Base-by-base conservation (phyloP, 2,888 invertebrate species). In the Synanthedon tipuliformis region DNA sequence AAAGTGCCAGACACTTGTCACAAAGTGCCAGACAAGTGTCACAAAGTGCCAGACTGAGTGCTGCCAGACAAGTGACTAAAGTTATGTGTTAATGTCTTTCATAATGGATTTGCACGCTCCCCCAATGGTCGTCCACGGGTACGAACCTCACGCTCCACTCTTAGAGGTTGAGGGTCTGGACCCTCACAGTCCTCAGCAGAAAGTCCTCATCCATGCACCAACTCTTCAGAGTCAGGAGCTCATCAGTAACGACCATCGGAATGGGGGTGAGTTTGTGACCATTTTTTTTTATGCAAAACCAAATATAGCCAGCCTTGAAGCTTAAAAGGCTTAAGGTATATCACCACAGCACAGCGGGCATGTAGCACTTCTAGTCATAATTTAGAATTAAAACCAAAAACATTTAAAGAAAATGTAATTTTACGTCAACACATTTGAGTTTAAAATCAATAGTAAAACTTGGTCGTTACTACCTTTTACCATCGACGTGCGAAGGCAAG, bases 111-210 rank as follows among this genome's bases (percentile, higher is more conserved):
- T 87, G 41, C 86, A 87, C 75, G 78, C 85, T n/a, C 82, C 83
- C 0, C 75, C 77, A 8, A 58, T 86, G 59, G 82, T 85, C 18
- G 86, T 85, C 34, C 86, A 85, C 63, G 81, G 83, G 27, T 86
- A 88, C 56, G 85, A 87, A 53, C 78, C 83, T n/a, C 87, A 88
- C 53, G 86, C 86, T 3, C 83, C 86, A 0, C 58, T 88, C 45
- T 53, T 88, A 65, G 86, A 86, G 58, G 87, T 88, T 1, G 87
- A 88, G 56, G 86, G 85, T 3, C 51, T 88, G 63, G 84, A 86
- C 53, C 83, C 86, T 55, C 86, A 87, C 53, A 86, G 86, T 61
- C 86, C 87, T 55, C 86, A 86, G 65, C 87, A 88, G 61, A 88
- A 88, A 60, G 82, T 87, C 41, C 68, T 88, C 54, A 83, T 87